Evolutionary conservation across 2,888 invertebrate species (phyloP).

Genomic region (Apodemia zela): DNA sequence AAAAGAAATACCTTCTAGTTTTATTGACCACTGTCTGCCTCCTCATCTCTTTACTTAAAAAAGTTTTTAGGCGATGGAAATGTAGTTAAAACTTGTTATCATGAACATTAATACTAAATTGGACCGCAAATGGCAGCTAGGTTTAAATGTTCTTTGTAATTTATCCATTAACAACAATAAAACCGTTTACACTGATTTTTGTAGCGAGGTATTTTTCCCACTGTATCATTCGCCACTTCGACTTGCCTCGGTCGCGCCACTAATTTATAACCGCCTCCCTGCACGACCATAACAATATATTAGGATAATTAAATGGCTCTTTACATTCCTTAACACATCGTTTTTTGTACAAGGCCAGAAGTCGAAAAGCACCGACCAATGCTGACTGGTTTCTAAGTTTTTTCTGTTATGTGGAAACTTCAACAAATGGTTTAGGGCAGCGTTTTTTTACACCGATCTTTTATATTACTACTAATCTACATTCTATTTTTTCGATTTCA

Average conservation of each 20-base stretch:
- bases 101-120: background rate
- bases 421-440: slow-evolving; percentile 75
- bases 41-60: too few relatives aligned
- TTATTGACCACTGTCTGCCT: too few relatives aligned
- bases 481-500: background rate
- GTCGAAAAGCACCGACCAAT: slow-evolving; percentile 76
- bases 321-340: slow-evolving; percentile 79
- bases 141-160: slow-evolving; percentile 8
- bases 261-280: slow-evolving; percentile 75
- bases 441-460: slow-evolving; percentile 46
- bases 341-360: slow-evolving; percentile 72
- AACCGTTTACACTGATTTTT: background rate
- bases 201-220: slow-evolving; percentile 30
- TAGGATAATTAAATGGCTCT: slow-evolving; percentile 80
- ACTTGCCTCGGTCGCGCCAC: slow-evolving; percentile 42
- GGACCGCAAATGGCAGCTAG: background rate
- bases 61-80: too few relatives aligned
- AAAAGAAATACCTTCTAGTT: too few relatives aligned
- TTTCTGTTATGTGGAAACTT: slow-evolving; percentile 72
- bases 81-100: background rate
- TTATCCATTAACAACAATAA: slow-evolving; percentile 13
- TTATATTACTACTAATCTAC: slow-evolving; percentile 12
- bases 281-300: slow-evolving; percentile 77
- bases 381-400: slow-evolving; percentile 73
- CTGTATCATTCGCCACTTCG: slow-evolving; percentile 59